These are phyloP conservation scores for Chironomus striatipennis DNA, from an alignment of 1,140 invertebrate genomes.

Conservation along the genomic window DNA sequence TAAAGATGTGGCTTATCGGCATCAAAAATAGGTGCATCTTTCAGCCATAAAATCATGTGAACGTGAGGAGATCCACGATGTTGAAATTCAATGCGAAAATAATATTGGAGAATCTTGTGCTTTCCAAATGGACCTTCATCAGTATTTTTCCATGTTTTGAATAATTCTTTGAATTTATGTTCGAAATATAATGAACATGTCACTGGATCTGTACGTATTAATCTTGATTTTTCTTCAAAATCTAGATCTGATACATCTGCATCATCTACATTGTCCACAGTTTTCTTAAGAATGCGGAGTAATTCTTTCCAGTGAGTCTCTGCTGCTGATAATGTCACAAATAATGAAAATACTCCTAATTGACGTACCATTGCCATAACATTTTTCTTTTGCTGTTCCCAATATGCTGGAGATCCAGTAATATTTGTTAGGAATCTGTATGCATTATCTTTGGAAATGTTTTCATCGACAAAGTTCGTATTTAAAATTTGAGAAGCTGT, in stretches of 20 bases:
- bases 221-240: neutral
- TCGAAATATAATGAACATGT: slow-evolving; percentile 25
- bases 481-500: slow-evolving; percentile 25
- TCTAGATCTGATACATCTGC: slow-evolving; percentile 25
- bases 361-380: slow-evolving; percentile 37
- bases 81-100: slow-evolving; percentile 35
- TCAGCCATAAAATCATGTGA: slow-evolving; percentile 37
- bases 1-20: slow-evolving; percentile 28
- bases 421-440: too few relatives aligned
- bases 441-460: slow-evolving; percentile 32
- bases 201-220: slow-evolving; percentile 25
- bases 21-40: slow-evolving; percentile 30
- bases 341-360: slow-evolving; percentile 32
- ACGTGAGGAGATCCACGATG: slow-evolving; percentile 36
- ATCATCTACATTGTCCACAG: slow-evolving; percentile 29
- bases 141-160: slow-evolving; percentile 18
- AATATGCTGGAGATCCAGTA: slow-evolving; percentile 28
- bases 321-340: slow-evolving; percentile 34
- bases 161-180: slow-evolving; percentile 17
- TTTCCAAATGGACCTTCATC: slow-evolving; percentile 27
- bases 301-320: slow-evolving; percentile 33
- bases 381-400: slow-evolving; percentile 34
- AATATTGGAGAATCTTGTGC: slow-evolving; percentile 30
- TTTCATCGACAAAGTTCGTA: slow-evolving; percentile 29
- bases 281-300: slow-evolving; percentile 30